Percentiles rank a stretch among this genome's conserved stretches.
Conservation (phyloP, 2,113 vertebrate genomes). For the Urocynchramus pylzowi region DNA sequence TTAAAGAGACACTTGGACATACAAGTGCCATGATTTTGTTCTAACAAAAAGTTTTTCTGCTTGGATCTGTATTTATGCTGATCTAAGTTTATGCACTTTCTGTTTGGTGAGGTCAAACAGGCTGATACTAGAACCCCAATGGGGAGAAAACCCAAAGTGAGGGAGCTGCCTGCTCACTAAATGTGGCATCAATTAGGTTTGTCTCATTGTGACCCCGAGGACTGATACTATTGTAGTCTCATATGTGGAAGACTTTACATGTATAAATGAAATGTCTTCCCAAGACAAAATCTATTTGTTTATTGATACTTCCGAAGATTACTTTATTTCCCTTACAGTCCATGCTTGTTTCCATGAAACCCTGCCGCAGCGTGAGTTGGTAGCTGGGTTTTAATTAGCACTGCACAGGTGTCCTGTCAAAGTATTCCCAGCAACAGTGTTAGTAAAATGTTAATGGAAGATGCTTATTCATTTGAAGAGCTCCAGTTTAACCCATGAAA, state of each 20-base stretch:
- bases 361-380: background rate
- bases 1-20: background rate
- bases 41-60: background rate
- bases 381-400: background rate
- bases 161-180: background rate
- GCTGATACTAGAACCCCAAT: background rate
- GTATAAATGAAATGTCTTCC: background rate
- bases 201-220: background rate
- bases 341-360: background rate
- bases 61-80: background rate
- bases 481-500: background rate
- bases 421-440: background rate
- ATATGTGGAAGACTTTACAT: fast-evolving
- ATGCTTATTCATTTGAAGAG: background rate
- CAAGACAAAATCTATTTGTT: background rate
- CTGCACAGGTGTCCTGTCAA: background rate
- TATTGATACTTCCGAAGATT: background rate
- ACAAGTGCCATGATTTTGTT: background rate
- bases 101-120: background rate
- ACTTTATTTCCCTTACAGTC: background rate
- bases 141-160: background rate
- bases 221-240: background rate
- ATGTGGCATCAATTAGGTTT: background rate
- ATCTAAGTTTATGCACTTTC: background rate
- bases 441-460: background rate